Base-by-base conservation (phyloP, 1,140 invertebrate species). In the Tyrophagus putrescentiae region DNA sequence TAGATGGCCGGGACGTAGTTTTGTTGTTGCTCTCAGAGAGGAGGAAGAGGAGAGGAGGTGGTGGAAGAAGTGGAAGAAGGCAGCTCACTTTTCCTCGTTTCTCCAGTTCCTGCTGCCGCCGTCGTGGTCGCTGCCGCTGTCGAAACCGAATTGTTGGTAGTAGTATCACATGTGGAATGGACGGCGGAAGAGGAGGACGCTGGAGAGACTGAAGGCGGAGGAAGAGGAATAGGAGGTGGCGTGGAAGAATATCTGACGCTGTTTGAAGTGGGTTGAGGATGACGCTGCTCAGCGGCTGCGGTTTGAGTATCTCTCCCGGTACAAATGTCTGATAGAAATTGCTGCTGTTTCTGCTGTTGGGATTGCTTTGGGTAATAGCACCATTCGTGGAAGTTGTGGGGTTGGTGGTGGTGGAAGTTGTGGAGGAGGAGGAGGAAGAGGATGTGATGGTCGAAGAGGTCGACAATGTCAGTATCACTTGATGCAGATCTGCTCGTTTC, bases 1-100 rank as follows among this genome's bases (percentile, higher is more conserved):
- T 13, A 64, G 36, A 34, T 66, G 64, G n/a, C n/a, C n/a, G n/a
- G n/a, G 39, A 67, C 50, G 25, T 23, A 21, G 3, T 62, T 61
- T 39, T 16, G 13, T 16, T 27, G 16, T 13, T 56, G 3, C 5
- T 3, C 11, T 25, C 39, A 18, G 21, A 25, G 21, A 56, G 33
- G 16, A 54, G 27, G 16, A 54, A 32, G 16, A 6, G 7, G 6
- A 28, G n/a, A n/a, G n/a, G n/a, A n/a, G n/a, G n/a, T n/a, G n/a
- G n/a, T n/a, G n/a, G n/a, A n/a, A n/a, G n/a, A n/a, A n/a, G n/a
- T n/a, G n/a, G n/a, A n/a, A n/a, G n/a, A n/a, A n/a, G n/a, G n/a
- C n/a, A n/a, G n/a, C n/a, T n/a, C n/a, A n/a, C n/a, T n/a, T n/a
- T n/a, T n/a, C n/a, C n/a, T n/a, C n/a, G n/a, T n/a, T n/a, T n/a